Evolutionary conservation across 2,888 invertebrate genomes (phyloP).

Genomic region (Polyommatus icarus): DNA sequence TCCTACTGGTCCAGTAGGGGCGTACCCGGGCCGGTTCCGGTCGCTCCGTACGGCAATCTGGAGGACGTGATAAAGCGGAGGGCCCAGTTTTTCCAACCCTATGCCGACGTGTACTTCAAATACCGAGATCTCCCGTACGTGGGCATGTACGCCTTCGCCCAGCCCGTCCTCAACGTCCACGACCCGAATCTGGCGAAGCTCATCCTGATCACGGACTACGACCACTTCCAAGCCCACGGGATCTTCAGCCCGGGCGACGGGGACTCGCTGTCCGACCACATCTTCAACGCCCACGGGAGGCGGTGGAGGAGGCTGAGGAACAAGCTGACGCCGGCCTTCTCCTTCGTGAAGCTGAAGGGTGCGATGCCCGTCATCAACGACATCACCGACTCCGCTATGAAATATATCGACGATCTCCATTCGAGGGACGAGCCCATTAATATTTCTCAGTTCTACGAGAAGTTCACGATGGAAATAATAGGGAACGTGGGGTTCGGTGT

Average conservation of each 20-base stretch:
- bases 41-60: slow-evolving; percentile 84
- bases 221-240: slow-evolving; percentile 84
- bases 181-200: slow-evolving; percentile 82
- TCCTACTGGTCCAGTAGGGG: slow-evolving; percentile 81
- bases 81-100: slow-evolving; percentile 81
- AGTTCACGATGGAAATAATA: slow-evolving; percentile 82
- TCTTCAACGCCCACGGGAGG: slow-evolving; percentile 79
- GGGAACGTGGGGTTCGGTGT: slow-evolving; percentile 82
- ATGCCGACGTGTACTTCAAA: slow-evolving; percentile 79
- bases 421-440: slow-evolving; percentile 64
- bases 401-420: slow-evolving; percentile 58
- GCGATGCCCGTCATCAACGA: slow-evolving; percentile 82
- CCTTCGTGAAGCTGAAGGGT: slow-evolving; percentile 83
- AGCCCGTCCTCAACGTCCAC: slow-evolving; percentile 81
- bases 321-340: slow-evolving; percentile 84
- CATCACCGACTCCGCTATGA: slow-evolving; percentile 76
- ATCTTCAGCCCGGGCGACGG: slow-evolving; percentile 80
- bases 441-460: slow-evolving; percentile 78
- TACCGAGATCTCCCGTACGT: slow-evolving; percentile 74
- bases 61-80: slow-evolving; percentile 75
- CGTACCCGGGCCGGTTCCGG: slow-evolving; percentile 77
- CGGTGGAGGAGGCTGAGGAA: slow-evolving; percentile 83
- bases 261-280: slow-evolving; percentile 81
- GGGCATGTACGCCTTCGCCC: slow-evolving; percentile 82
- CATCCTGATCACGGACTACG: slow-evolving; percentile 82